These are phyloP conservation scores for Gobio occitaniae DNA, from an alignment of 2,797 vertebrate genomes.

Conservation along the genomic window DNA sequence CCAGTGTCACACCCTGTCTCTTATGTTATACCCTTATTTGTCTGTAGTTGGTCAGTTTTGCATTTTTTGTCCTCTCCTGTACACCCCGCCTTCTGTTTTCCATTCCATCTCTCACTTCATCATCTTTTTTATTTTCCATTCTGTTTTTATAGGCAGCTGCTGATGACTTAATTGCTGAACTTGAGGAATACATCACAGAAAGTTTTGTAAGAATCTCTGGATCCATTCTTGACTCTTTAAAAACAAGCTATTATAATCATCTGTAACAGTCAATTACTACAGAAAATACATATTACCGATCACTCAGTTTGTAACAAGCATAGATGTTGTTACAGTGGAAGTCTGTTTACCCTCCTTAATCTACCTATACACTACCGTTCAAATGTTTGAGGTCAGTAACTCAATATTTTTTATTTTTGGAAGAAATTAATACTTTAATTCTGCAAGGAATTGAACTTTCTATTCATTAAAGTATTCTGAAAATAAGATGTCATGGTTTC, in stretches of 20 bases:
- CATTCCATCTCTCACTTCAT: not conserved
- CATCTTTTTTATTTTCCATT: not conserved
- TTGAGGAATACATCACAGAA: conserved; percentile 92
- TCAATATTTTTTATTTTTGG: not conserved
- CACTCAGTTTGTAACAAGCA: not conserved
- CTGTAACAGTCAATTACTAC: not conserved
- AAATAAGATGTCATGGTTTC: not conserved
- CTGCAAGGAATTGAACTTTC: not conserved
- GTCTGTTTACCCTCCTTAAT: not conserved
- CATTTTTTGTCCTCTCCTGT: not conserved
- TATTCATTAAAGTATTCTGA: not conserved
- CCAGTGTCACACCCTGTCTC: not conserved
- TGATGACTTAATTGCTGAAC: conserved; percentile 82
- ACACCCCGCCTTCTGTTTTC: not conserved
- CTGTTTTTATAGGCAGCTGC: conserved; percentile 80
- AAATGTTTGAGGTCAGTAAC: not conserved
- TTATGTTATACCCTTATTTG: not conserved
- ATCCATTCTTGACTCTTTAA: not conserved
- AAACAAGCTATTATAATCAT: not conserved
- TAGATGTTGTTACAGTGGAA: not conserved
- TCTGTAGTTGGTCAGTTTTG: not conserved
- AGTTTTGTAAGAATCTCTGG: conserved; percentile 86
- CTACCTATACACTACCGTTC: not conserved
- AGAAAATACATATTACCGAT: not conserved
- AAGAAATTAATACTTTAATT: not conserved